Base-by-base conservation (phyloP, 1,140 invertebrate species). In the Pogonus chalceus region DNA sequence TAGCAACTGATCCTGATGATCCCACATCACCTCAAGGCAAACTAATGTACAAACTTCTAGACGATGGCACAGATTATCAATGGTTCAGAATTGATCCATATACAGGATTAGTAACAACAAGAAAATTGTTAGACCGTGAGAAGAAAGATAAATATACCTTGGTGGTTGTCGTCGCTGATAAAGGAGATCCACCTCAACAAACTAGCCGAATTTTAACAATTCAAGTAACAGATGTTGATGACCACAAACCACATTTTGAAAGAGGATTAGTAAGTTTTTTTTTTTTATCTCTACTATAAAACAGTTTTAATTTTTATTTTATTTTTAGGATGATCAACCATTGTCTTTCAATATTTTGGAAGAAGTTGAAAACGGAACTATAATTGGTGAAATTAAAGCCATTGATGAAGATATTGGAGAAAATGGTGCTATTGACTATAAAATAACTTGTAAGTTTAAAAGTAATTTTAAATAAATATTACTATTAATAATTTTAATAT, bases 1-100 rank as follows among this genome's bases (percentile, higher is more conserved):
- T 83, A 1, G 88, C 87, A 0, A 81, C 79, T 9, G 88, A 90
- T 71, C 86, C 87, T 0, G 87, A 90, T 58, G 85, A 88, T 62
- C 81, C 83, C 0, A 82, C 79, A 31, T 77, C 82, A 3, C 80
- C 83, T 0, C 85, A 87, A 22, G 87, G 87, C 1, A 84, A 79
- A 47, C 76, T 90, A 0, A 76, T 74, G 1, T 90, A 85, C 60
- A 84, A 79, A 49, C 84, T 90, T 57, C 69, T 88, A 20, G 80
- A 83, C 53, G 82, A 82, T 52, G 83, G 79, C 16, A 70, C 75
- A 14, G 83, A 87, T 60, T 76, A 84, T 0, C 76, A 78, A 21
- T 66, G 75, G 14, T 88, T 89, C 62, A 70, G 69, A 23, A 86
- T 88, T 18, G 80, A 85, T 64, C 64, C 79, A 0, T 76, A 80